A percentile compares a stretch with the other conserved stretches of the same genome.
phyloP scores from a whole-genome alignment of 2,113 vertebrate genomes.

The Sciurus niger region DNA sequence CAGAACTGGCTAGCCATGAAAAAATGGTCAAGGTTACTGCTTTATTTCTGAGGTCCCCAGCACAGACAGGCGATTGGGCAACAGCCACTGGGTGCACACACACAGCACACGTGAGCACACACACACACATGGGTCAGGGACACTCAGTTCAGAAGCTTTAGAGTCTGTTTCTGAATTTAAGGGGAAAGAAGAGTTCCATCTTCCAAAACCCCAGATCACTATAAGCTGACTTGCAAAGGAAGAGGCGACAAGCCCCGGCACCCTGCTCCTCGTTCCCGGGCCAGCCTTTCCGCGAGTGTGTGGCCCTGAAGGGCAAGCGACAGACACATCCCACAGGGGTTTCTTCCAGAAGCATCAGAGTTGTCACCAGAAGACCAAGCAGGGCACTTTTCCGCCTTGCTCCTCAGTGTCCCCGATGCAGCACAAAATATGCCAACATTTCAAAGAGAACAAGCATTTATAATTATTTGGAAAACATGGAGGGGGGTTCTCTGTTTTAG shows the following conservation, averaged over 20 bases:
- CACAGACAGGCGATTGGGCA: not conserved
- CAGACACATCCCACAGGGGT: not conserved
- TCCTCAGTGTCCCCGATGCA: not conserved
- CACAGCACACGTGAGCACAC: not conserved
- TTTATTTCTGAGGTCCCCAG: not conserved
- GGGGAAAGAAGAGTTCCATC: not conserved
- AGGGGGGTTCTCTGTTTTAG: not conserved
- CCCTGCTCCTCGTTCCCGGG: not conserved
- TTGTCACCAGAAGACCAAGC: not conserved
- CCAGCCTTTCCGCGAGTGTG: not conserved
- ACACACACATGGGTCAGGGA: rapidly evolving
- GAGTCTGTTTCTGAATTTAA: constrained; percentile 14
- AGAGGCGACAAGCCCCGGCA: not conserved
- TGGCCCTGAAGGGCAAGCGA: not conserved
- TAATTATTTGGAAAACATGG: not conserved
- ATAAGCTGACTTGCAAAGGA: not conserved
- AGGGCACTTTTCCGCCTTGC: rapidly evolving
- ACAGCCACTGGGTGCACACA: not conserved
- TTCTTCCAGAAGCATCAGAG: not conserved
- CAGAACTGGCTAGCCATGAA: constrained; percentile 22
- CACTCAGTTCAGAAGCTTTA: not conserved
- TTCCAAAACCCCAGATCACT: not conserved
- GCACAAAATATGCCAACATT: not conserved
- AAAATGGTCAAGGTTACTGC: not conserved
- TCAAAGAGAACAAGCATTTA: constrained; percentile 46